Percentiles rank a stretch among this genome's conserved stretches.
phyloP scores from a whole-genome alignment of 2,797 vertebrate genomes.

The Labeo calbasu region DNA sequence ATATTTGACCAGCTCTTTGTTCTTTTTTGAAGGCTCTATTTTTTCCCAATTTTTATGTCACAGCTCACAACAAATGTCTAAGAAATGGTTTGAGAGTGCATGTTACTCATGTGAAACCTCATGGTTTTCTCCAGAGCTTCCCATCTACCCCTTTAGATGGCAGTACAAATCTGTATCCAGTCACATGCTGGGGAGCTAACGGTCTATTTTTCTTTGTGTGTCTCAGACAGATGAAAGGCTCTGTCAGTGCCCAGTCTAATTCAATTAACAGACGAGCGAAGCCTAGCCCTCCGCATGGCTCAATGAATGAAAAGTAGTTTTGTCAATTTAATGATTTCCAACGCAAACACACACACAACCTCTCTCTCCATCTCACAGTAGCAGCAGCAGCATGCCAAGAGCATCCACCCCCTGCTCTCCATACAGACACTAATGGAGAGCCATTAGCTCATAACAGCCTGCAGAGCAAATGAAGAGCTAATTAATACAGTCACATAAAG shows the following conservation, averaged over 20 bases:
- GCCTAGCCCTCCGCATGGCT: conserved; percentile 17
- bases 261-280: conserved; percentile 42
- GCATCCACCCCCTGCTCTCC: conserved; percentile 10
- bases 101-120: not conserved
- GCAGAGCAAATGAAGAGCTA: conserved; percentile 34
- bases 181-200: not conserved
- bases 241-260: conserved; percentile 38
- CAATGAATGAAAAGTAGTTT: conserved; percentile 5
- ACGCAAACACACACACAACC: conserved; percentile 26
- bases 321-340: not conserved
- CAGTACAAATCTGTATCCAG: conserved; percentile 7
- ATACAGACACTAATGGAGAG: conserved; percentile 42
- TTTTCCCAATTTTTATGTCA: not conserved
- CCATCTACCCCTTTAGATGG: conserved; percentile 36
- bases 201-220: conserved; percentile 2
- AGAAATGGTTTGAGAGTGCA: not conserved
- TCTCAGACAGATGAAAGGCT: conserved; percentile 32
- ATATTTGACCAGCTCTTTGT: not conserved
- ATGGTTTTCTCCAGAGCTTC: not conserved
- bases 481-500: conserved; percentile 27
- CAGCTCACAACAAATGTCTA: not conserved
- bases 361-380: conserved; percentile 27
- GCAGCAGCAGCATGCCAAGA: not conserved
- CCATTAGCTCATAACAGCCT: conserved; percentile 42
- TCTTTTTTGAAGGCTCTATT: not conserved